Conservation (phyloP, 2,797 vertebrate genomes). For the Manis crassicaudata region DNA sequence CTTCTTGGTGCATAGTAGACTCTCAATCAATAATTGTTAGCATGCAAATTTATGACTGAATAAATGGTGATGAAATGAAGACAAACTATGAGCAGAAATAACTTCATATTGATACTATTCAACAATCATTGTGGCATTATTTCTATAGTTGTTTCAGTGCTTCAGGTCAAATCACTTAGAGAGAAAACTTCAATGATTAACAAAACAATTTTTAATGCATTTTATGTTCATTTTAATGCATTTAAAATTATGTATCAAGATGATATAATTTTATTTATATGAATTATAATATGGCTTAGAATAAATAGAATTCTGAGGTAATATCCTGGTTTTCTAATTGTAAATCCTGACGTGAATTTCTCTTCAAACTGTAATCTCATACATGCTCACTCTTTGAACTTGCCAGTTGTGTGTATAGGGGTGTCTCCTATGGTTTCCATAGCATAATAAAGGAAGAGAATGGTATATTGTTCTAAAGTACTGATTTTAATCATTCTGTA, state of each 20-base stretch:
- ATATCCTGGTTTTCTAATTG: background rate
- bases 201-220: background rate
- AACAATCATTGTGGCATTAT: background rate
- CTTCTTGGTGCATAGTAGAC: background rate
- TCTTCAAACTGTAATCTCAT: background rate
- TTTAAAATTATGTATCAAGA: background rate
- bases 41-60: background rate
- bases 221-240: background rate
- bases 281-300: background rate
- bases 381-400: background rate
- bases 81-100: background rate
- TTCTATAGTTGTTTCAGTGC: background rate
- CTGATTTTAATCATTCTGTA: background rate
- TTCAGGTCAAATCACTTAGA: background rate
- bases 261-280: conserved; percentile 3
- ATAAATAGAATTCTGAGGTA: background rate
- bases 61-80: background rate
- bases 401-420: background rate
- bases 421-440: background rate
- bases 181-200: background rate
- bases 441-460: background rate
- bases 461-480: background rate
- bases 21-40: background rate
- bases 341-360: background rate
- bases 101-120: background rate